phyloP scores from a whole-genome alignment of 30 jellyfish, hydroid and myxozoan genomes.

The Chrysaora quinquecirrha region DNA sequence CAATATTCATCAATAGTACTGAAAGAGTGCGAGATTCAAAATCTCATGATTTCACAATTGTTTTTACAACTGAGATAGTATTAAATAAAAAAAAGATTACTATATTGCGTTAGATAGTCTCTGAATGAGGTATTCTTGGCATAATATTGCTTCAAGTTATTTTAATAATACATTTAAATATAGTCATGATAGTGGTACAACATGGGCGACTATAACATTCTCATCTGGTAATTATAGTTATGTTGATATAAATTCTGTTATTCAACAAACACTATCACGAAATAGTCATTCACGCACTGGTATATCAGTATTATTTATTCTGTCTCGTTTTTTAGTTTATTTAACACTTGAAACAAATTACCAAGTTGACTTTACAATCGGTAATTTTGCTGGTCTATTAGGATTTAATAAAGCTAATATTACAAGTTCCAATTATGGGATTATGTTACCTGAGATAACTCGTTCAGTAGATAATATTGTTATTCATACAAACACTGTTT shows the following conservation, averaged over 20 bases:
- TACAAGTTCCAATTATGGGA: conserved; percentile 1
- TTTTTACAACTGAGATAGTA: neutral
- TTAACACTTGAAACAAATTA: conserved; percentile 15
- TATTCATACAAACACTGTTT: too few relatives aligned
- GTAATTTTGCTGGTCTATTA: conserved; percentile 4
- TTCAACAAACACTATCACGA: neutral
- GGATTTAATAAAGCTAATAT: conserved; percentile 19
- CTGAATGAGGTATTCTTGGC: conserved; percentile 22
- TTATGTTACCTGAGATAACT: conserved; percentile 18
- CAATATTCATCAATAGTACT: conserved; percentile 10
- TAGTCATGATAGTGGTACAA: conserved; percentile 28
- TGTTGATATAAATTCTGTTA: neutral
- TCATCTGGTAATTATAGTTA: neutral
- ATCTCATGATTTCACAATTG: conserved; percentile 19
- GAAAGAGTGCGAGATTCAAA: too few relatives aligned
- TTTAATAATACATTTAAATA: neutral
- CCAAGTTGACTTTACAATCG: conserved; percentile 8
- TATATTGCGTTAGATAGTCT: conserved; percentile 25
- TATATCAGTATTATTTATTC: neutral
- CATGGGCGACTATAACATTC: neutral
- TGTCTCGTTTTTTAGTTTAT: neutral
- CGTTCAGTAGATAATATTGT: too few relatives aligned
- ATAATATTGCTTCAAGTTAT: conserved; percentile 11
- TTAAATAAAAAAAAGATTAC: conserved; percentile 1
- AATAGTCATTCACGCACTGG: conserved; percentile 6